Conservation (phyloP, 2,888 invertebrate genomes). For the Epinotia bilunana region DNA sequence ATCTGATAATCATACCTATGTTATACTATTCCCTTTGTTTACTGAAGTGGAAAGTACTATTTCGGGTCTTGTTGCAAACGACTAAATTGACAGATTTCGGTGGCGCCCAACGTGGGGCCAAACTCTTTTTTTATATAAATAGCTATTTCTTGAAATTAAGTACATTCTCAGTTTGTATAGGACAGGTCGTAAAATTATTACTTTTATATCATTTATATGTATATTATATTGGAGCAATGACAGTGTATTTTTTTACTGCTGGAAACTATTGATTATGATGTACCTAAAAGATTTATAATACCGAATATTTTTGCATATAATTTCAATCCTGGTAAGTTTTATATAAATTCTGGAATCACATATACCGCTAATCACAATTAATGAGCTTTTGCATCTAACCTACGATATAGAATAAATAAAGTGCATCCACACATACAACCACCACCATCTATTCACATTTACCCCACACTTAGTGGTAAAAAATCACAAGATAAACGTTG, state of each 20-base stretch:
- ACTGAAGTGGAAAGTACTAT: neutral
- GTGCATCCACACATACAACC: constrained; percentile 24
- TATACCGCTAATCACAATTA: constrained; percentile 43
- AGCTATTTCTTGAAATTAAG: too few relatives aligned
- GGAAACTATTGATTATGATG: too few relatives aligned
- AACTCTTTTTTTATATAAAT: too few relatives aligned
- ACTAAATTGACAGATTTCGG: neutral
- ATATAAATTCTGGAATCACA: too few relatives aligned
- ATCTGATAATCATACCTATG: constrained; percentile 19
- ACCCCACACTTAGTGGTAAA: constrained; percentile 59
- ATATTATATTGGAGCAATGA: too few relatives aligned
- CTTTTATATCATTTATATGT: too few relatives aligned
- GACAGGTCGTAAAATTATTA: too few relatives aligned
- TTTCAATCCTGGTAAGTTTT: neutral
- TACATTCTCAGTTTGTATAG: too few relatives aligned
- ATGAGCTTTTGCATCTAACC: neutral
- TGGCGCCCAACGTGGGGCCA: constrained; percentile 1
- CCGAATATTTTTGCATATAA: too few relatives aligned
- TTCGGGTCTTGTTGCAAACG: neutral
- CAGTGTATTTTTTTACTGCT: too few relatives aligned
- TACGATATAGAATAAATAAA: constrained; percentile 14
- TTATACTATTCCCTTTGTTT: neutral
- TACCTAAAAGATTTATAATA: neutral
- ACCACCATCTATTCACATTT: constrained; percentile 49
- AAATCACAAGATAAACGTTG: constrained; percentile 70